Conservation (phyloP, 2,113 vertebrate genomes). For the Aegithalos caudatus region DNA sequence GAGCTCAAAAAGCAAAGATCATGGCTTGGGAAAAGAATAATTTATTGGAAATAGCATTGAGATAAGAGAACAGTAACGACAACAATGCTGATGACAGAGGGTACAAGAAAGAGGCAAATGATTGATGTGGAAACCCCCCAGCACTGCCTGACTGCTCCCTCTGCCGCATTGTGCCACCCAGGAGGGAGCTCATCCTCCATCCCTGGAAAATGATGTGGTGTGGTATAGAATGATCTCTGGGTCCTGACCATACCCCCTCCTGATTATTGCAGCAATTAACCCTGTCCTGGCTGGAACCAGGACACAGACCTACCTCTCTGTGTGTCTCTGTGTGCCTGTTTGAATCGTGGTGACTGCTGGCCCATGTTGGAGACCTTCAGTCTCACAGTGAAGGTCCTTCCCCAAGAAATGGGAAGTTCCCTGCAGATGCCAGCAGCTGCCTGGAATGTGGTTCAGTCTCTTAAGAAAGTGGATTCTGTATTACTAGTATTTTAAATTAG, state of each 20-base stretch:
- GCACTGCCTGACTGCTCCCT: neutral
- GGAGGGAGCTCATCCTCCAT: neutral
- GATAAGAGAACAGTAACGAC: neutral
- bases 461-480: neutral
- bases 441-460: accelerated
- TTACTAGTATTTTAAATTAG: neutral
- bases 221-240: accelerated
- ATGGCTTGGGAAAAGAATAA: neutral
- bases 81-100: neutral
- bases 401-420: neutral
- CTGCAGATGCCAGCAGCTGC: neutral
- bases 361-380: neutral
- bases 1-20: neutral
- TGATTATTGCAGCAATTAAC: neutral
- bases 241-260: neutral
- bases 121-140: accelerated
- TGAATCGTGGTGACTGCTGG: neutral
- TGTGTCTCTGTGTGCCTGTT: neutral
- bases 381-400: accelerated
- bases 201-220: neutral
- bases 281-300: neutral
- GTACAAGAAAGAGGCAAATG: neutral
- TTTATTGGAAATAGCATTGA: neutral
- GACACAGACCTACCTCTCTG: neutral
- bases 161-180: neutral